These are phyloP conservation scores for Gobiocypris rarus DNA, from an alignment of 2,113 vertebrate genomes.

Conservation along the genomic window DNA sequence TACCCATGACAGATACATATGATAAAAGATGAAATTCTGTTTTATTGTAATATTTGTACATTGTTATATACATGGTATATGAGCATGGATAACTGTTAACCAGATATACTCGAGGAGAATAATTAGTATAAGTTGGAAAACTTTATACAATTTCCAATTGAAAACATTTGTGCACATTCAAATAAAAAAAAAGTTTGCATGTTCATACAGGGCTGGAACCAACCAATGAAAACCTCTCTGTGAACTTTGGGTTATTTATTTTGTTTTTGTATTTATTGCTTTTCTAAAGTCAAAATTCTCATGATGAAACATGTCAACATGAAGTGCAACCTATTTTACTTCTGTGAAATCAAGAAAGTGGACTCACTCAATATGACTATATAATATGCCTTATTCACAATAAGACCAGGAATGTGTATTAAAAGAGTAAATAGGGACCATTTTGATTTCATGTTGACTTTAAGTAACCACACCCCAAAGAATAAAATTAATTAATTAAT, in stretches of 20 bases:
- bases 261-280: not conserved
- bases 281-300: not conserved
- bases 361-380: no score
- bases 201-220: not conserved
- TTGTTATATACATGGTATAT: not conserved
- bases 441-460: not conserved
- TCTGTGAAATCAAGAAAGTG: not conserved
- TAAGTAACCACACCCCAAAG: not conserved
- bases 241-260: not conserved
- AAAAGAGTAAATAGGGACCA: not conserved
- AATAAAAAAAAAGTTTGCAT: not conserved
- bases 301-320: not conserved
- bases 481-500: not conserved
- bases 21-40: slow-evolving; percentile 13
- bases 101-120: not conserved
- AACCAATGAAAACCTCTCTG: not conserved
- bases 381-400: not conserved
- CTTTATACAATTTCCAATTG: not conserved
- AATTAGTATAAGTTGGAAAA: not conserved
- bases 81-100: not conserved
- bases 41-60: slow-evolving; percentile 5
- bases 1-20: not conserved
- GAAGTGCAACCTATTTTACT: not conserved
- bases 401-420: not conserved
- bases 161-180: not conserved